These are phyloP conservation scores for Formica exsecta DNA, from an alignment of 1,140 invertebrate species.

Conservation along the genomic window DNA sequence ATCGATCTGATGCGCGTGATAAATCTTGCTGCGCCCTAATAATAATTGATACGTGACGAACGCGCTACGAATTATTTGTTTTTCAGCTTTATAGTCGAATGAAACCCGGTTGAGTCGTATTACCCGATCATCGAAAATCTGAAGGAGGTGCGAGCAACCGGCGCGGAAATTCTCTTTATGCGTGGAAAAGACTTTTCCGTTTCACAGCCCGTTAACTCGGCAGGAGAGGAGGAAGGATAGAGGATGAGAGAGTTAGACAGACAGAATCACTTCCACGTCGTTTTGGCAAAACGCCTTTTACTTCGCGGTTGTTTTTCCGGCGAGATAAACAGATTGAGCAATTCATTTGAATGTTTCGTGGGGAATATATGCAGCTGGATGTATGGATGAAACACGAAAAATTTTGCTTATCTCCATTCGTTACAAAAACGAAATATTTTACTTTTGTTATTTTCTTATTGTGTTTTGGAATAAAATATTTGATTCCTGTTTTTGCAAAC, in stretches of 20 bases:
- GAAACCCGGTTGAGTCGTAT: slow-evolving; percentile 23
- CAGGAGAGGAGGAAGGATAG: neutral
- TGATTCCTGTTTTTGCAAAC: neutral
- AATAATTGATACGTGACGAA: slow-evolving; percentile 25
- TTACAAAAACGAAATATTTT: slow-evolving; percentile 37
- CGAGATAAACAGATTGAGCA: slow-evolving; percentile 61
- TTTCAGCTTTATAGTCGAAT: neutral
- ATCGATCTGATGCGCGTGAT: slow-evolving; percentile 22
- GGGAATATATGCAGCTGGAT: slow-evolving; percentile 9
- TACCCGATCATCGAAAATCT: slow-evolving; percentile 49
- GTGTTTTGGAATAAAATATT: slow-evolving; percentile 36
- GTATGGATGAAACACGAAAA: slow-evolving; percentile 22
- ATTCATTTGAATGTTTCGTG: slow-evolving; percentile 50
- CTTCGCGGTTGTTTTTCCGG: slow-evolving; percentile 48
- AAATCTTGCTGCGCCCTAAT: slow-evolving; percentile 25
- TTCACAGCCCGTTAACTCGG: slow-evolving; percentile 53
- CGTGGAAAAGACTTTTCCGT: slow-evolving; percentile 58
- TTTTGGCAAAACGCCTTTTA: slow-evolving; percentile 49
- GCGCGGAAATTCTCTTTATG: slow-evolving; percentile 63
- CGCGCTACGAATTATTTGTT: slow-evolving; percentile 24
- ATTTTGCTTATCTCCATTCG: slow-evolving; percentile 25
- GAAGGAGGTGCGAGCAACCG: slow-evolving; percentile 37
- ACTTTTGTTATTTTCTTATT: neutral
- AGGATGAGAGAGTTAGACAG: slow-evolving; percentile 21
- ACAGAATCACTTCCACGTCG: slow-evolving; percentile 46